phyloP scores from a whole-genome alignment of 2,113 vertebrate species.

The Alethe diademata region DNA sequence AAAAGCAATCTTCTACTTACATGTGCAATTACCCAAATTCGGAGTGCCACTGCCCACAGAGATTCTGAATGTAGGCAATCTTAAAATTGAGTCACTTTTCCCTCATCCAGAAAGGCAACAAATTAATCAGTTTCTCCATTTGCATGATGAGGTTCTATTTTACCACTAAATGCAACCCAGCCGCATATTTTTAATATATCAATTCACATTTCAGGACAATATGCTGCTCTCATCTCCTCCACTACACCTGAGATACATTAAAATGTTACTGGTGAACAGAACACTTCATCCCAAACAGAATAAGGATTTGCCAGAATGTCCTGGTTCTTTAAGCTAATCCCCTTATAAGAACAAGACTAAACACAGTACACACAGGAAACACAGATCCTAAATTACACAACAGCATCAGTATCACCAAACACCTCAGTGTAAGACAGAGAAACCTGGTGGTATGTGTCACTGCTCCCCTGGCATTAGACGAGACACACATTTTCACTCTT shows the following conservation, averaged over 20 bases:
- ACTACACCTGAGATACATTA: neutral
- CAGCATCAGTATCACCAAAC: neutral
- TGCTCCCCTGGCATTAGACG: accelerated
- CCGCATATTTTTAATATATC: neutral
- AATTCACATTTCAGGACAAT: neutral
- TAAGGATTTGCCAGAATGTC: neutral
- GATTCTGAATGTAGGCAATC: neutral
- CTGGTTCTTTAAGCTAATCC: neutral
- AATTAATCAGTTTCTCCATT: neutral
- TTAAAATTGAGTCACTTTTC: neutral
- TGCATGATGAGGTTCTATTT: neutral
- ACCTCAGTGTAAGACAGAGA: neutral
- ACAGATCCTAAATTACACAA: neutral
- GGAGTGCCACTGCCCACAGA: neutral
- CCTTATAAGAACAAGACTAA: neutral
- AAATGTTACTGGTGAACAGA: neutral
- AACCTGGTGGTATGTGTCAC: neutral
- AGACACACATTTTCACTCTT: neutral
- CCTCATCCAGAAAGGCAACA: neutral
- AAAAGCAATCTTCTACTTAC: neutral
- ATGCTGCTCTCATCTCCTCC: neutral
- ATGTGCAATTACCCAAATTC: neutral
- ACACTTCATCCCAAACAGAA: neutral
- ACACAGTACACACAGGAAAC: neutral
- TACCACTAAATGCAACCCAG: neutral